These are phyloP conservation scores for Drosophila teissieri DNA, from an alignment of 1,140 invertebrate genomes.

Conservation along the genomic window DNA sequence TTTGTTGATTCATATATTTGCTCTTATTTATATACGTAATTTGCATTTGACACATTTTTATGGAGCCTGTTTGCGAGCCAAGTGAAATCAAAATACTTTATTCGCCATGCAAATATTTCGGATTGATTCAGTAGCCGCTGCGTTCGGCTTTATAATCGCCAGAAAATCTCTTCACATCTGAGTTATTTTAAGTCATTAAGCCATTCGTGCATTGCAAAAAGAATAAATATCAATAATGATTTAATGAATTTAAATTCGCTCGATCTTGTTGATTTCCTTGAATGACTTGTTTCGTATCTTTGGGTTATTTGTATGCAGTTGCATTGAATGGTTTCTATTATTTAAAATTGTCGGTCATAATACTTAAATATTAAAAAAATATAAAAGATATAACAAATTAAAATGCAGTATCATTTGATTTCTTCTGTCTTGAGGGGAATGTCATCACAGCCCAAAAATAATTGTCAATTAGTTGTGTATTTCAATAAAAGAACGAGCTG, in stretches of 20 bases:
- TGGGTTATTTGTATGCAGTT: background rate
- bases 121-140: conserved; percentile 7
- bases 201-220: background rate
- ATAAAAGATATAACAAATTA: too few relatives aligned
- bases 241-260: background rate
- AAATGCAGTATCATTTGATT: background rate
- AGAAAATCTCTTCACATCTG: conserved; percentile 13
- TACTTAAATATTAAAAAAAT: background rate
- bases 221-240: background rate
- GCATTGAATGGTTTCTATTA: background rate
- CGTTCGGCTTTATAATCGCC: conserved; percentile 11
- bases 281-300: background rate
- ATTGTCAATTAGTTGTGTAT: conserved; percentile 5
- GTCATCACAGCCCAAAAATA: background rate
- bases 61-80: conserved; percentile 15
- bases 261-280: background rate
- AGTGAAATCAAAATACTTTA: conserved; percentile 47
- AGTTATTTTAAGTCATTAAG: background rate
- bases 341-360: background rate
- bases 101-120: conserved; percentile 29
- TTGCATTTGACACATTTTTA: conserved; percentile 82
- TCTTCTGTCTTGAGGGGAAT: background rate
- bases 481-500: background rate
- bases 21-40: conserved; percentile 73
- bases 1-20: conserved; percentile 74